Base-by-base conservation (phyloP, 2,113 vertebrate genomes). In the Sceloporus tristichus region DNA sequence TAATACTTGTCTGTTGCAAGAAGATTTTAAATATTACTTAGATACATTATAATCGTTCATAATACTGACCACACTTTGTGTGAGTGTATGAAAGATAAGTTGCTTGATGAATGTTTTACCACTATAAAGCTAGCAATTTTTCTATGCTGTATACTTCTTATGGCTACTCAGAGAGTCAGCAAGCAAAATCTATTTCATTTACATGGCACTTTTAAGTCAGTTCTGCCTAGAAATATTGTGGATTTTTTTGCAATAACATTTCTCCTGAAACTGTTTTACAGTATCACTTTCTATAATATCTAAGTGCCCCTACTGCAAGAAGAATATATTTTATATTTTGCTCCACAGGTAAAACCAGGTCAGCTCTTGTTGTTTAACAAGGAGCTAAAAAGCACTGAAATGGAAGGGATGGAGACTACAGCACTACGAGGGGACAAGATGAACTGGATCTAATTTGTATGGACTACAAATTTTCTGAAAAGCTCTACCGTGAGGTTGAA, bases 151-250 rank as follows among this genome's bases (percentile, higher is more conserved):
- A 0, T 42, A 29, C 76, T 75, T 82, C 40, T 76, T 66, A 75
- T 73, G 25, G 48, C 6, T 65, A 65, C 68, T 21, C 10, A 82
- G 27, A 87, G 79, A 82, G 7, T 42, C 54, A 48, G 79, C 38
- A 75, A 74, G 73, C n/a, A 80, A 74, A 48, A 66, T 38, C 73
- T 70, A 84, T 83, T 77, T 77, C 75, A 85, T 65, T n/a, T n/a
- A 42, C 34, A 66, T 85, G 65, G 7, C n/a, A 75, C 21, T 75
- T 73, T 75, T 10, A 62, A 77, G 48, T 74, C 56, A 29, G 25
- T 76, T n/a, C 65, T 4, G 74, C 29, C 56, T 6, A 78, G 16
- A 42, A 85, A 21, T 73, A 76, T 48, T 77, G 38, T 29, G 16
- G 25, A 21, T 40, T 77, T 62, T 66, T 77, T 85, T 65, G 53